Base-by-base conservation (phyloP, 2,888 invertebrate genomes). In the Caenorhabditis auriculariae region DNA sequence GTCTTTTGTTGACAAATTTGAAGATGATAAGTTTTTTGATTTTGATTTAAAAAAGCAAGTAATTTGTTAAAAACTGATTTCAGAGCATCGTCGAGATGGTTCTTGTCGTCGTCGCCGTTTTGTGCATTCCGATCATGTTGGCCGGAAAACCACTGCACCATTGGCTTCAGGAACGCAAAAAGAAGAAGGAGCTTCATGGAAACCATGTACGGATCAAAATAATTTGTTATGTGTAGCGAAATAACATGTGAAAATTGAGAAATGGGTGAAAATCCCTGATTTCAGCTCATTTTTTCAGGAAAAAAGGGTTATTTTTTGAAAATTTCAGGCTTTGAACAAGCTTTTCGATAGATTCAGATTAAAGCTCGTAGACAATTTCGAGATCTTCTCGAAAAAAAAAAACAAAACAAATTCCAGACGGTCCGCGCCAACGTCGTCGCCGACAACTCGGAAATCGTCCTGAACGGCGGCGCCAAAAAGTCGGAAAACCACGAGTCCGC, bases 51-150 rank as follows among this genome's bases (percentile, higher is more conserved):
- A n/a, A n/a, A n/a, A n/a, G n/a, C n/a, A n/a, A n/a, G n/a, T n/a
- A n/a, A n/a, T n/a, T n/a, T n/a, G n/a, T n/a, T n/a, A n/a, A n/a
- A n/a, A n/a, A n/a, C n/a, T 51, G n/a, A 27, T 28, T 54, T 24
- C 55, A 80, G 69, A 55, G 57, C 21, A 77, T 80, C 47, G 76
- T 81, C 28, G 80, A 82, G 54, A 75, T 83, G 9, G 77, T 84
- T n/a, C 59, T 84, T 21, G 70, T 85, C 15, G 80, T 81, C 12
- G 66, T 82, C 17, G 80, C 82, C n/a, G 66, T 82, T 28, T 42
- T 76, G 15, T 81, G 80, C 55, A 67, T 82, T 9, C 82, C 82
- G 17, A 58, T 80, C 27, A 79, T 82, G 81, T 62, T 82, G 29
- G 74, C 82, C 57, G 77, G 76, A 43, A 77, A 84, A 74, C 82